Evolutionary conservation across 1,140 invertebrate species (phyloP).

Genomic region (Drosophila nigromelanica): DNA sequence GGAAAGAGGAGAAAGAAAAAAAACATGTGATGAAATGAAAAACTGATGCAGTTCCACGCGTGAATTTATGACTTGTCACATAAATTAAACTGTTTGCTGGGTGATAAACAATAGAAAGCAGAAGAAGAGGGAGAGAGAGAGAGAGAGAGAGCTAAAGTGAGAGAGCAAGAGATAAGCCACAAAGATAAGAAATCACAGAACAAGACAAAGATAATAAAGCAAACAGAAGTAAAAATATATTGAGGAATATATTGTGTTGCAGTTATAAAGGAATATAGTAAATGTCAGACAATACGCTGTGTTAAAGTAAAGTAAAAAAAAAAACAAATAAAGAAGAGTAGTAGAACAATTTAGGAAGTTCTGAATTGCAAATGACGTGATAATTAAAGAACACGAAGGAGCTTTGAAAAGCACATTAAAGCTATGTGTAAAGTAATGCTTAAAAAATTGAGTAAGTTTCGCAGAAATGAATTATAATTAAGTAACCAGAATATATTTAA

Average conservation of each 20-base stretch:
- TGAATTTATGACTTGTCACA: constrained; percentile 73
- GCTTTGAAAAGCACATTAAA: constrained; percentile 16
- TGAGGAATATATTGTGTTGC: constrained; percentile 4
- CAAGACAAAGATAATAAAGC: constrained; percentile 16
- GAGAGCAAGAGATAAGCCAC: constrained; percentile 10
- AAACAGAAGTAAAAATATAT: not conserved
- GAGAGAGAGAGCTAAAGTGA: not conserved
- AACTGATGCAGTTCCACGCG: constrained; percentile 32
- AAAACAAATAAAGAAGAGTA: no score
- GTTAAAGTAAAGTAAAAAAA: no score
- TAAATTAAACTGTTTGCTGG: constrained; percentile 68
- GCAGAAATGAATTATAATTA: no score
- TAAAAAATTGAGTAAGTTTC: not conserved
- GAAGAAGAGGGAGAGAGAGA: constrained; percentile 8
- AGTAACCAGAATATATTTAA: no score
- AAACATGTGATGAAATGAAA: constrained; percentile 21
- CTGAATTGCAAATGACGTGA: no score
- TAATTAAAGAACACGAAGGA: no score
- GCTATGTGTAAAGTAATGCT: not conserved
- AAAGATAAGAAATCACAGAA: constrained; percentile 22
- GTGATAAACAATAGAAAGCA: constrained; percentile 59
- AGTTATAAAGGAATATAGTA: not conserved
- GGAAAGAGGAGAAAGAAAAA: not conserved
- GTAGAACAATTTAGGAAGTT: no score
- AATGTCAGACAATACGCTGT: no score